A percentile compares a stretch with the other conserved stretches of the same genome.
Evolutionary conservation across 2,888 invertebrate species (phyloP).

Genomic region (Lasioglossum marginatum): DNA sequence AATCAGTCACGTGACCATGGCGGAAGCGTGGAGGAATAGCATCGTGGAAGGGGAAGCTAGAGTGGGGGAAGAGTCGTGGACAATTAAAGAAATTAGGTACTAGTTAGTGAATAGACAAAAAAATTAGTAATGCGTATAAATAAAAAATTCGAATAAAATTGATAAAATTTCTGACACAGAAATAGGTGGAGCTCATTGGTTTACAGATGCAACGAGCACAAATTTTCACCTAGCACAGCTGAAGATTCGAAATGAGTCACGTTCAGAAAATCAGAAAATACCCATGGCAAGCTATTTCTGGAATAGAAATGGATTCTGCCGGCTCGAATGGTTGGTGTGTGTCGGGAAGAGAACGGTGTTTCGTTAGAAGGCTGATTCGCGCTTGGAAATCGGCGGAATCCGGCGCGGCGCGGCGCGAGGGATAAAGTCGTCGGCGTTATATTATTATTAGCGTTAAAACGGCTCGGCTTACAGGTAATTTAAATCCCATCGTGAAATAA

Average conservation of each 20-base stretch:
- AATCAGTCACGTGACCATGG: too few relatives aligned
- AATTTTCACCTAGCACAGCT: too few relatives aligned
- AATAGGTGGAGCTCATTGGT: too few relatives aligned
- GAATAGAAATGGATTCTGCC: background rate
- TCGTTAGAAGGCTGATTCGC: background rate
- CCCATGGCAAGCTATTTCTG: background rate
- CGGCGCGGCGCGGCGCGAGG: constrained; percentile 14
- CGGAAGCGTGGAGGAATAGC: too few relatives aligned
- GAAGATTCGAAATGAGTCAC: background rate
- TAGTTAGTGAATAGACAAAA: too few relatives aligned
- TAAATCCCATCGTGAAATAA: constrained; percentile 79
- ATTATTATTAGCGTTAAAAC: constrained; percentile 76
- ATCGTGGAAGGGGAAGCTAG: too few relatives aligned
- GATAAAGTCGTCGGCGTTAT: constrained; percentile 72
- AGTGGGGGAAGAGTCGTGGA: too few relatives aligned
- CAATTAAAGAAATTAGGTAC: too few relatives aligned
- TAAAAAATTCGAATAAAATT: too few relatives aligned
- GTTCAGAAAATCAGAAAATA: background rate
- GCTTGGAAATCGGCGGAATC: background rate
- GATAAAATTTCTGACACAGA: background rate
- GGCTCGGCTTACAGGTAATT: constrained; percentile 77
- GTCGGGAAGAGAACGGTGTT: background rate
- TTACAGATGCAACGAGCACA: too few relatives aligned
- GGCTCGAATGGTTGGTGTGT: background rate
- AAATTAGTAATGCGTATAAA: too few relatives aligned